Conservation (phyloP, 2,888 invertebrate species). For the Hymenopus coronatus region DNA sequence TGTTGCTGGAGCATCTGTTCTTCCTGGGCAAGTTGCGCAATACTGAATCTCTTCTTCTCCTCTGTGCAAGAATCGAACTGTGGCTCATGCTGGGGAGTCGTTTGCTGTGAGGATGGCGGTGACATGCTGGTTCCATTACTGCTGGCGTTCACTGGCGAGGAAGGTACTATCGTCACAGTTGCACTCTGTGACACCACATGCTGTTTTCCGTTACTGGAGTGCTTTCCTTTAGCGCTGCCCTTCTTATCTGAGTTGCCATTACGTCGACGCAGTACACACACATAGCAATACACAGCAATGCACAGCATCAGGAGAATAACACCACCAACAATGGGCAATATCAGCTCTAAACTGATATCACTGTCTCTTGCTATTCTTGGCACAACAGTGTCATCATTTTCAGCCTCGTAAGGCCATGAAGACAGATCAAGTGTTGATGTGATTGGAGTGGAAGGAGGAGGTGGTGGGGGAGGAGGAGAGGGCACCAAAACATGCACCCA, state of each 20-base stretch:
- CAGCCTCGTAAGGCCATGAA: slow-evolving; percentile 45
- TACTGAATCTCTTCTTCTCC: slow-evolving; percentile 51
- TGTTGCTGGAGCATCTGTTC: slow-evolving; percentile 49
- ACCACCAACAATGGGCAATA: slow-evolving; percentile 51
- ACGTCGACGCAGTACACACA: slow-evolving; percentile 50
- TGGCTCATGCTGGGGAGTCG: slow-evolving; percentile 24
- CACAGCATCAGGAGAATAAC: slow-evolving; percentile 48
- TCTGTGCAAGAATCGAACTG: slow-evolving; percentile 43
- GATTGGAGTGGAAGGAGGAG: slow-evolving; percentile 40
- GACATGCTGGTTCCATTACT: slow-evolving; percentile 37
- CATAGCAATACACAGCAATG: slow-evolving; percentile 50
- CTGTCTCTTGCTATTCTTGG: slow-evolving; percentile 47
- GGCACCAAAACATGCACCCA: slow-evolving; percentile 54
- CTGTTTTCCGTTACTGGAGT: slow-evolving; percentile 36
- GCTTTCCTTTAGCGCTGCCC: slow-evolving; percentile 38
- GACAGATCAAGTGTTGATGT: slow-evolving; percentile 43
- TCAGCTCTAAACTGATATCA: slow-evolving; percentile 49
- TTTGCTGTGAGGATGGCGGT: slow-evolving; percentile 36
- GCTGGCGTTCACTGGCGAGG: slow-evolving; percentile 40
- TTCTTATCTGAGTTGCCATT: slow-evolving; percentile 35
- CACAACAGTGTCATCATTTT: slow-evolving; percentile 41
- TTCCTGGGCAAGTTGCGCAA: slow-evolving; percentile 50
- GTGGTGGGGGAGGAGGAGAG: slow-evolving; percentile 52
- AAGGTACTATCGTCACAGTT: slow-evolving; percentile 50
- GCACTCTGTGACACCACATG: slow-evolving; percentile 20